phyloP scores from a whole-genome alignment of 92 coral and sea anemone species.

The Phenganax subtilis region DNA sequence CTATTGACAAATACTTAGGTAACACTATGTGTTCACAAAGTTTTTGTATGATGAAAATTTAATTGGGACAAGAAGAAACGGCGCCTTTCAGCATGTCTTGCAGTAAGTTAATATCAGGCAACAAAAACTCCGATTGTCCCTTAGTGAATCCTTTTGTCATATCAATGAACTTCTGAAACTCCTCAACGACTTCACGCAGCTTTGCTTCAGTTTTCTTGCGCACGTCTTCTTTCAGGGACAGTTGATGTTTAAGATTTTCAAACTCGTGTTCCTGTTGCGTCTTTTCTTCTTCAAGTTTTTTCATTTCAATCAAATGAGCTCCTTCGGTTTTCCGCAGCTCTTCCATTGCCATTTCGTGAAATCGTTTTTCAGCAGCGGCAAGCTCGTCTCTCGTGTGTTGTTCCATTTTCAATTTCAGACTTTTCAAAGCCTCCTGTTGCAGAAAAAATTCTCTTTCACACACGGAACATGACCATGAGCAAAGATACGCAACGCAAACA shows the following conservation, averaged over 20 bases:
- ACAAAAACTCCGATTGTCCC: constrained; percentile 80
- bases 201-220: constrained; percentile 58
- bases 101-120: constrained; percentile 46
- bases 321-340: constrained; percentile 50
- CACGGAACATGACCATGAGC: background rate
- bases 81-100: constrained; percentile 47
- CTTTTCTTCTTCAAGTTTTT: constrained; percentile 54
- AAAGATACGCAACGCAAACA: background rate
- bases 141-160: constrained; percentile 72
- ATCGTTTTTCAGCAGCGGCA: constrained; percentile 55
- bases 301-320: constrained; percentile 53
- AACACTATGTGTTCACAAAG: background rate
- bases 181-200: constrained; percentile 54
- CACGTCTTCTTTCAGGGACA: constrained; percentile 46
- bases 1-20: background rate
- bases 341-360: constrained; percentile 52
- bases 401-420: constrained; percentile 64
- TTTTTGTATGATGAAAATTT: background rate
- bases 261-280: constrained; percentile 47
- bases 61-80: constrained; percentile 8
- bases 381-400: constrained; percentile 58
- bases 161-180: constrained; percentile 84
- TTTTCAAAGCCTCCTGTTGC: constrained; percentile 65
- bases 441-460: background rate
- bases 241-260: constrained; percentile 46